Conservation (phyloP, 2,113 vertebrate species). For the Rhinogobius similis region DNA sequence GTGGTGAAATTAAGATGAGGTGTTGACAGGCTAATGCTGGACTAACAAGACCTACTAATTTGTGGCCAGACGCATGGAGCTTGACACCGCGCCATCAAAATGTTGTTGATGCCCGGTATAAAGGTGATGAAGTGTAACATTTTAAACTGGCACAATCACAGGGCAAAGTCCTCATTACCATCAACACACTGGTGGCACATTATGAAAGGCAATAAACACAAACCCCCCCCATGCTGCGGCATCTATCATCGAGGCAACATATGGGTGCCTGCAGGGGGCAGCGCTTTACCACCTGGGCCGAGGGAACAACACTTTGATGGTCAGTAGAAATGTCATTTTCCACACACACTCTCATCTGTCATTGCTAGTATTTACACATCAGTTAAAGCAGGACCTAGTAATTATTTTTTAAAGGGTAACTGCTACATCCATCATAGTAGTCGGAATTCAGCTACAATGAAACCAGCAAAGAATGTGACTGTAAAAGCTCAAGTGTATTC, state of each 20-base stretch:
- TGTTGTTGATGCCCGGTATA: slow-evolving; percentile 46
- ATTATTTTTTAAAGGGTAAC: slow-evolving; percentile 3
- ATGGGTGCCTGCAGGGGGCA: slow-evolving; percentile 54
- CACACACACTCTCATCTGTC: slow-evolving; percentile 29
- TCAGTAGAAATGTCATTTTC: slow-evolving; percentile 40
- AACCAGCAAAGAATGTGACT: background rate
- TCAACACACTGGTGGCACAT: slow-evolving; percentile 54
- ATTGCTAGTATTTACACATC: slow-evolving; percentile 19
- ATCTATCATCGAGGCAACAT: slow-evolving; percentile 61
- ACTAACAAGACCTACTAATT: slow-evolving; percentile 67
- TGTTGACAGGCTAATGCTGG: slow-evolving; percentile 64
- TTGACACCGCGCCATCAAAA: slow-evolving; percentile 47
- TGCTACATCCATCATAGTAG: background rate
- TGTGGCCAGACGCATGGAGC: slow-evolving; percentile 48
- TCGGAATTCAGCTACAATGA: background rate
- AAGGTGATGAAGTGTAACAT: slow-evolving; percentile 66
- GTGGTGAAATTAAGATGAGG: slow-evolving; percentile 57
- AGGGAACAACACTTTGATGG: slow-evolving; percentile 50
- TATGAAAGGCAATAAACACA: slow-evolving; percentile 63
- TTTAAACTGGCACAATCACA: slow-evolving; percentile 64
- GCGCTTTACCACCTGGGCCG: slow-evolving; percentile 40
- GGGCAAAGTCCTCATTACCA: slow-evolving; percentile 63
- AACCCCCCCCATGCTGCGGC: slow-evolving; percentile 25
- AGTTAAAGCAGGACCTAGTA: slow-evolving; percentile 14
- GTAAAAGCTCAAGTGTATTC: background rate